phyloP scores from a whole-genome alignment of 1,140 invertebrate species.

The Sinonovacula constricta region DNA sequence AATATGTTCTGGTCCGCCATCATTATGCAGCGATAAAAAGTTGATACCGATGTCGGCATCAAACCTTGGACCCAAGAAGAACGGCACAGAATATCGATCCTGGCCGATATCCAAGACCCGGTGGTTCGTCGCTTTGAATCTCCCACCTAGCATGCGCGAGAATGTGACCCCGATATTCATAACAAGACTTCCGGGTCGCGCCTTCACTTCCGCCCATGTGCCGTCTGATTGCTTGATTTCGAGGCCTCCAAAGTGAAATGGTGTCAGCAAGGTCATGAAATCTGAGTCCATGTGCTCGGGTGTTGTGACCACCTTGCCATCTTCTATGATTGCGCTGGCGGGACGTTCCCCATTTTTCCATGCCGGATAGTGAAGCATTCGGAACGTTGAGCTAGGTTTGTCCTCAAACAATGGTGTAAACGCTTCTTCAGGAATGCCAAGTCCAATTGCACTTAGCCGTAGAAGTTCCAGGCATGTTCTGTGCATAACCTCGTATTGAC shows the following conservation, averaged over 20 bases:
- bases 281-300: slow-evolving; percentile 66
- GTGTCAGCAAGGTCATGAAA: slow-evolving; percentile 66
- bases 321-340: slow-evolving; percentile 53
- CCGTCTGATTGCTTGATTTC: slow-evolving; percentile 55
- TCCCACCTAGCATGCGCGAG: slow-evolving; percentile 60
- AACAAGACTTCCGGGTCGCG: slow-evolving; percentile 63
- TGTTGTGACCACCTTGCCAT: slow-evolving; percentile 57
- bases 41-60: slow-evolving; percentile 59
- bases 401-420: slow-evolving; percentile 60
- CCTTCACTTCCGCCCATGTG: slow-evolving; percentile 58
- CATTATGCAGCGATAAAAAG: slow-evolving; percentile 39
- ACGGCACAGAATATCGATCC: slow-evolving; percentile 65
- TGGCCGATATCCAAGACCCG: slow-evolving; percentile 63
- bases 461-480: slow-evolving; percentile 61
- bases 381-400: slow-evolving; percentile 62
- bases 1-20: slow-evolving; percentile 37
- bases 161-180: slow-evolving; percentile 71
- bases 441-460: slow-evolving; percentile 56
- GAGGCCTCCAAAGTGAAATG: slow-evolving; percentile 63
- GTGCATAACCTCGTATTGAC: slow-evolving; percentile 54
- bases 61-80: slow-evolving; percentile 64
- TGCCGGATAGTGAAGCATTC: slow-evolving; percentile 66
- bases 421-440: slow-evolving; percentile 60
- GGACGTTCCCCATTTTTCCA: slow-evolving; percentile 53
- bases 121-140: slow-evolving; percentile 65